Evolutionary conservation across 2,113 vertebrate species (phyloP).

Genomic region (Neogale vison): DNA sequence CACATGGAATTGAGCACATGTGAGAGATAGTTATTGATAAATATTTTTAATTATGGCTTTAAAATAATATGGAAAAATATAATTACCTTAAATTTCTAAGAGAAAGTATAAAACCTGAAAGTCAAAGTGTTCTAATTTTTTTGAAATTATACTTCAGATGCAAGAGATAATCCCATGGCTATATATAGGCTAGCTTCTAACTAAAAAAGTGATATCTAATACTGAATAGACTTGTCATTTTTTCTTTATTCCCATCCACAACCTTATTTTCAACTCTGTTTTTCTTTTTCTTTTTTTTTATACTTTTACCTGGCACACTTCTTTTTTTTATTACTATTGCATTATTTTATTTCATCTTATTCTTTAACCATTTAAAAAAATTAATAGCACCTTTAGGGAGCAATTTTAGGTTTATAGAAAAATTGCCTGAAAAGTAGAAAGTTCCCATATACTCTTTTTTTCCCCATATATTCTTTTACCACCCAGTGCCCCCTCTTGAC

Average conservation of each 20-base stretch:
- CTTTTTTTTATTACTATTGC: background rate
- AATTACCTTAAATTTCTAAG: conserved; percentile 18
- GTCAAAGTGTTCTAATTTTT: conserved; percentile 9
- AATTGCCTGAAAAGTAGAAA: background rate
- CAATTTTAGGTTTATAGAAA: background rate
- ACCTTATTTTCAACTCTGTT: background rate
- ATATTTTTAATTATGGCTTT: conserved; percentile 41
- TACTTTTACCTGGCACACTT: background rate
- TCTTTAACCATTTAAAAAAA: background rate
- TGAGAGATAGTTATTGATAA: conserved; percentile 14
- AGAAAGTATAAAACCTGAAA: conserved; percentile 27
- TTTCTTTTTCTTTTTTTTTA: background rate
- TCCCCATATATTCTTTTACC: background rate
- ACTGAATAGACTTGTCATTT: background rate
- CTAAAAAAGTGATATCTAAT: background rate
- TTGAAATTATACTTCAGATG: background rate
- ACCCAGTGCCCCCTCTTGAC: background rate
- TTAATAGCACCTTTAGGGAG: background rate
- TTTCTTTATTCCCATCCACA: background rate
- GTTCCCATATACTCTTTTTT: background rate
- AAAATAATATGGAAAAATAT: conserved; percentile 24
- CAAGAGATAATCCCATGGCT: background rate
- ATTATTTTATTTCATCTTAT: conserved; percentile 10
- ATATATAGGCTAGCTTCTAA: background rate
- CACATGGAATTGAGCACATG: background rate